Conservation (phyloP, 53 echinoderm and acorn worm species). For the Actinopyga echinites region DNA sequence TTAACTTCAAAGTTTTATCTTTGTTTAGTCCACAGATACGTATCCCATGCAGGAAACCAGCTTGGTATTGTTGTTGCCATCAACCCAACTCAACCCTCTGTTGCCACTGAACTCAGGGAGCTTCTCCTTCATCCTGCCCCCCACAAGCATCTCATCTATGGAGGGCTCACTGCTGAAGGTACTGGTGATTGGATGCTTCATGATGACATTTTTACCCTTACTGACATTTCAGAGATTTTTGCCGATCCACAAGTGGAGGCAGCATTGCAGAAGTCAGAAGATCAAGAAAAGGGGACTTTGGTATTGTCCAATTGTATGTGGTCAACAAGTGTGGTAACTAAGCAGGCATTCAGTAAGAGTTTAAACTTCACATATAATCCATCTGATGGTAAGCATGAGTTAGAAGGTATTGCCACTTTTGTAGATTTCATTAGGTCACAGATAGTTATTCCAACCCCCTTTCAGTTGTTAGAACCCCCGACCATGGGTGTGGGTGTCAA, state of each 20-base stretch:
- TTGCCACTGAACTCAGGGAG: constrained; percentile 74
- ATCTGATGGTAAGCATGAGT: constrained; percentile 81
- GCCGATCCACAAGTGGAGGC: constrained; percentile 76
- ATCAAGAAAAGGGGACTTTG: constrained; percentile 75
- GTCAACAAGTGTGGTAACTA: constrained; percentile 72
- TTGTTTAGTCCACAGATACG: constrained; percentile 72
- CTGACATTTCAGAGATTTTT: constrained; percentile 76
- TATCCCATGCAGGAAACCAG: constrained; percentile 65
- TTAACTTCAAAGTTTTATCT: not conserved
- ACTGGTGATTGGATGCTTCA: constrained; percentile 90
- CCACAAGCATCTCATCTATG: constrained; percentile 86
- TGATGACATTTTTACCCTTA: constrained; percentile 85
- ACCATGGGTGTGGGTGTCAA: constrained; percentile 99
- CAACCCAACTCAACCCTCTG: constrained; percentile 72
- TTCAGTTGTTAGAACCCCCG: constrained; percentile 94
- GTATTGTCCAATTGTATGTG: constrained; percentile 89
- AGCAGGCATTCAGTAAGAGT: constrained; percentile 88
- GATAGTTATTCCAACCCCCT: constrained; percentile 72
- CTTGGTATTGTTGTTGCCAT: constrained; percentile 81
- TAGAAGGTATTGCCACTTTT: constrained; percentile 65
- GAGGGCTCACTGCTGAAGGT: constrained; percentile 73
- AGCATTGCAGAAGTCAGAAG: constrained; percentile 66
- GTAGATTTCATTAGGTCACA: constrained; percentile 71
- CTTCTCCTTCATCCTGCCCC: constrained; percentile 79
- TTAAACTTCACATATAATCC: constrained; percentile 91